These are phyloP conservation scores for Clarias pachynema DNA, from an alignment of 2,797 vertebrate genomes.

Conservation along the genomic window DNA sequence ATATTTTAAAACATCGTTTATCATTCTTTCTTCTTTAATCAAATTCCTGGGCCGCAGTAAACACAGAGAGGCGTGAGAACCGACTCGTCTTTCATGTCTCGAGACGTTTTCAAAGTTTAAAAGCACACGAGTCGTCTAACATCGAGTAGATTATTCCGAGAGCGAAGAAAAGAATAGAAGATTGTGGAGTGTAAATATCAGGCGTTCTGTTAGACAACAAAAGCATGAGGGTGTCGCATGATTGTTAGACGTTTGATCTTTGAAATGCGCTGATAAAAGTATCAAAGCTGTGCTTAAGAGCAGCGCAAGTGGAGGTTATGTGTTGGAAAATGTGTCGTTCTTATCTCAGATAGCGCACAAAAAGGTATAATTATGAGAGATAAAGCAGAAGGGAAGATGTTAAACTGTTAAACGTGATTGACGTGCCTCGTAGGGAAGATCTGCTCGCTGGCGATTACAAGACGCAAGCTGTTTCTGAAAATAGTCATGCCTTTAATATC, in stretches of 20 bases:
- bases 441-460: neutral
- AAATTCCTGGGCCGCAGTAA: neutral
- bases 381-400: neutral
- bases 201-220: neutral
- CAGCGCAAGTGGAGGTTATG: neutral
- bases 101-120: neutral
- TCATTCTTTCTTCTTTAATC: neutral
- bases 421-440: neutral
- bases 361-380: neutral
- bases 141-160: neutral
- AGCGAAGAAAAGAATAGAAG: neutral
- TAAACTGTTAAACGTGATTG: neutral
- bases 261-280: conserved; percentile 21
- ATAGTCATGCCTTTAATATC: neutral
- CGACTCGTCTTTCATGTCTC: neutral
- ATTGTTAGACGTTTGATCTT: neutral
- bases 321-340: neutral
- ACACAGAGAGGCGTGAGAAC: neutral
- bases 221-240: neutral
- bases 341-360: neutral
- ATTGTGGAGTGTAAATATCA: conserved; percentile 4
- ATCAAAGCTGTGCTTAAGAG: neutral
- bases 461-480: neutral
- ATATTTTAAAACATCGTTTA: neutral
- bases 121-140: neutral